Conservation (phyloP, 2,797 vertebrate genomes). For the Ara ararauna region DNA sequence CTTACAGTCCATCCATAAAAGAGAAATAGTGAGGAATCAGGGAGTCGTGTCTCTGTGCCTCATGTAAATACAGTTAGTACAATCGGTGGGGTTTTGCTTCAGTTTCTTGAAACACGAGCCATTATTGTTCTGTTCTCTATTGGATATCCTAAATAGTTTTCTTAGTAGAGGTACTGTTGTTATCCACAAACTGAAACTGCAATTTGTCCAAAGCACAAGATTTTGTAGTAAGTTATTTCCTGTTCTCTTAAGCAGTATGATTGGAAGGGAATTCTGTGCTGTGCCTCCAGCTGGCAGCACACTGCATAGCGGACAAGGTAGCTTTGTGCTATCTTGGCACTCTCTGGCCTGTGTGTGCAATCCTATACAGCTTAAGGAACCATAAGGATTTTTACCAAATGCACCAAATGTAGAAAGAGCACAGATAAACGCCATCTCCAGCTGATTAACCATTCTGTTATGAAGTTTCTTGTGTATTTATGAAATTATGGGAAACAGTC, state of each 20-base stretch:
- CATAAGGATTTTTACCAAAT: background rate
- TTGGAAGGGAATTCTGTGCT: background rate
- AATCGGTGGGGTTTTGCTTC: background rate
- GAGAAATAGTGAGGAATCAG: background rate
- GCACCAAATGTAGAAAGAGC: background rate
- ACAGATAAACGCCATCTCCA: background rate
- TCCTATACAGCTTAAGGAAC: background rate
- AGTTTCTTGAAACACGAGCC: background rate
- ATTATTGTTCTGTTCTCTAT: background rate
- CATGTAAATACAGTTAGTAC: background rate
- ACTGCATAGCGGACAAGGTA: background rate
- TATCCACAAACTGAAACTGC: background rate
- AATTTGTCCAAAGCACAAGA: background rate
- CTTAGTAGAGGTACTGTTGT: background rate
- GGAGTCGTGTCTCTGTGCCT: background rate
- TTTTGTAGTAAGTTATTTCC: background rate
- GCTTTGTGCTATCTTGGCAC: background rate
- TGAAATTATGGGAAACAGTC: background rate
- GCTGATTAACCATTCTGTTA: background rate
- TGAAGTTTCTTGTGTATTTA: constrained; percentile 25
- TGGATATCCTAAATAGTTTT: background rate
- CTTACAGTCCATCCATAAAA: background rate
- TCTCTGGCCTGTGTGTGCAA: background rate
- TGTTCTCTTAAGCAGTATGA: background rate
- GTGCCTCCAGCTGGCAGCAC: background rate